Evolutionary conservation across 2,888 invertebrate genomes (phyloP).

Genomic region (Idaea straminata): DNA sequence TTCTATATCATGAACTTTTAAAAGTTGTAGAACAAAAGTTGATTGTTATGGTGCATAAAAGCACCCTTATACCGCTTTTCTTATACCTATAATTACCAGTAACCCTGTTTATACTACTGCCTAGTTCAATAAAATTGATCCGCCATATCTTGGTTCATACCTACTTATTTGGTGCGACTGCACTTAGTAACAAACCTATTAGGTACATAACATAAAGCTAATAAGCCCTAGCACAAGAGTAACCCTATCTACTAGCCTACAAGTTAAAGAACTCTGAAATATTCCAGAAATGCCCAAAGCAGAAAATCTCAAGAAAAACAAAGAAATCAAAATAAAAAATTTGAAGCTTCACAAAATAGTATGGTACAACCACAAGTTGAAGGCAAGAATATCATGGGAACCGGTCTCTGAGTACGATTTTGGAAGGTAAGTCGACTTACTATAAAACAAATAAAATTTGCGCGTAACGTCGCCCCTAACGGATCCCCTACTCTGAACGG

Average conservation of each 20-base stretch:
- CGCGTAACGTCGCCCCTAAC: too few relatives aligned
- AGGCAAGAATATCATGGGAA: conserved; percentile 66
- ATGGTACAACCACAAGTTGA: conserved; percentile 64
- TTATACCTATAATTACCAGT: too few relatives aligned
- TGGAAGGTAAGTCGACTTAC: conserved; percentile 46
- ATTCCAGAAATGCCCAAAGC: conserved; percentile 47
- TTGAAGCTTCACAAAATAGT: conserved; percentile 62
- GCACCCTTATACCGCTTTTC: too few relatives aligned
- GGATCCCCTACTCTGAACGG: too few relatives aligned
- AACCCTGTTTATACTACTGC: too few relatives aligned
- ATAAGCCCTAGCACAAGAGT: not conserved
- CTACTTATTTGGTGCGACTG: not conserved
- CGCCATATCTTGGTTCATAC: too few relatives aligned
- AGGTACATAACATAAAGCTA: not conserved
- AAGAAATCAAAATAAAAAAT: conserved; percentile 53
- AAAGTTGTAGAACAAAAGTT: too few relatives aligned
- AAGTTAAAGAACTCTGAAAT: not conserved
- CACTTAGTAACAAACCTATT: not conserved
- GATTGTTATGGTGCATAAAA: too few relatives aligned
- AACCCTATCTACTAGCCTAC: not conserved
- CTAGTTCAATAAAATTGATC: conserved; percentile 4
- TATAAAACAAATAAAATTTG: too few relatives aligned
- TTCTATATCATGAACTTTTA: too few relatives aligned
- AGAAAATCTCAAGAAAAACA: conserved; percentile 44
- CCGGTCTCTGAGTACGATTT: conserved; percentile 42